Conservation (phyloP, 2,888 invertebrate species). For the Actias luna region DNA sequence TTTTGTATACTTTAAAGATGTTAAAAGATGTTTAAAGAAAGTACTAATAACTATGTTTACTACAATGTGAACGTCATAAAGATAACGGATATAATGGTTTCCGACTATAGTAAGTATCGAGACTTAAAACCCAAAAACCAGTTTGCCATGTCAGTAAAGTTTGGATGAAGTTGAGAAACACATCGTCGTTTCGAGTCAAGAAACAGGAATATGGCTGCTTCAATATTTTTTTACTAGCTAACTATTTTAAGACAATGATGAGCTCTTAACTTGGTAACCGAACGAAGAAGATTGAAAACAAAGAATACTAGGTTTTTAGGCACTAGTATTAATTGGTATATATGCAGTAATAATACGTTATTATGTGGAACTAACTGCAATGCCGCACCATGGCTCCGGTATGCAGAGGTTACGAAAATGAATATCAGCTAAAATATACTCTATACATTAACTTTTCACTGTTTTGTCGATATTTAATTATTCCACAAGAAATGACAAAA, state of each 20-base stretch:
- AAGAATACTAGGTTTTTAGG: neutral
- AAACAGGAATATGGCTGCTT: neutral
- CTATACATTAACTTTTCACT: conserved; percentile 35
- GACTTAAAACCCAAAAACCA: neutral
- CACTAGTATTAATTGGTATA: neutral
- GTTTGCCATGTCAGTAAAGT: neutral
- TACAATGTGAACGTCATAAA: neutral
- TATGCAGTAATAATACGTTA: neutral
- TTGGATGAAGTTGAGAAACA: neutral
- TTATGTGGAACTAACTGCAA: neutral
- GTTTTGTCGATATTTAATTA: conserved; percentile 59
- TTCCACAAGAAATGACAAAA: conserved; percentile 62
- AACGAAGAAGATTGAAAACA: neutral
- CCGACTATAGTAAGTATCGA: neutral
- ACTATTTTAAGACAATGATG: neutral
- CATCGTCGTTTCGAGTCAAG: neutral
- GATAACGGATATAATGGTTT: neutral
- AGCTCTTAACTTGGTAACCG: neutral
- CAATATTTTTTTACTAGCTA: neutral
- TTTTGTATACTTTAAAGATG: neutral
- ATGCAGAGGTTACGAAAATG: conserved; percentile 20
- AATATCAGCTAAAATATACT: conserved; percentile 21
- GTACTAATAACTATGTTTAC: neutral
- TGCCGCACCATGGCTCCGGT: conserved; percentile 12
- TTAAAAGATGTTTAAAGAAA: neutral